phyloP scores from a whole-genome alignment of 2,797 vertebrate species.

The Muscicapa comitata region DNA sequence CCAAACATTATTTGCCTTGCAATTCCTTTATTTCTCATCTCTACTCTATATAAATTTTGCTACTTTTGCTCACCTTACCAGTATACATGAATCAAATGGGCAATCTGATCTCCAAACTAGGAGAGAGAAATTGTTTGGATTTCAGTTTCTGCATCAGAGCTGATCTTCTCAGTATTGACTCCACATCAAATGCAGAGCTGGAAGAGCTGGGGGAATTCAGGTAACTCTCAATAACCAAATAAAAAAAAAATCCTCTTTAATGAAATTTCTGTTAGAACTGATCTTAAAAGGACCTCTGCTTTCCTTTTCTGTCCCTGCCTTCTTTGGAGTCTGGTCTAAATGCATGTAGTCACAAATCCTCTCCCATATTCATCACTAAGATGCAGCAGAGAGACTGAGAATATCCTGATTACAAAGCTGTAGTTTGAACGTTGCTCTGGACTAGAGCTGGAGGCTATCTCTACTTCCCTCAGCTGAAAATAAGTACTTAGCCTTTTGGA shows the following conservation, averaged over 20 bases:
- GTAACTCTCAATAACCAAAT: not conserved
- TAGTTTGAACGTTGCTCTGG: not conserved
- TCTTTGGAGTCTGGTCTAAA: not conserved
- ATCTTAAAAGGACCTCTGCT: not conserved
- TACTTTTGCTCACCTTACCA: not conserved
- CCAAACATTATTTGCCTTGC: not conserved
- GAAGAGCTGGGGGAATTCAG: not conserved
- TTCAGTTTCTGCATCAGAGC: not conserved
- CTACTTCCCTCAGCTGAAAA: not conserved
- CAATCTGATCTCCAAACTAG: not conserved
- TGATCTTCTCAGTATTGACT: not conserved
- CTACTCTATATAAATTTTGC: not conserved
- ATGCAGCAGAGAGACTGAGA: not conserved
- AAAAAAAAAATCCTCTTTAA: not conserved
- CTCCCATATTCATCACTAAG: not conserved
- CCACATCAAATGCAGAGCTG: not conserved
- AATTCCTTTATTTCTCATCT: not conserved
- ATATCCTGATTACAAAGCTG: not conserved
- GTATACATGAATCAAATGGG: not conserved
- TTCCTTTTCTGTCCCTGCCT: not conserved
- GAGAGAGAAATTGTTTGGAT: not conserved
- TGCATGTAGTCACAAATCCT: not conserved
- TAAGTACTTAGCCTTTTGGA: slow-evolving; percentile 21
- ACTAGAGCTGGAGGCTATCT: not conserved
- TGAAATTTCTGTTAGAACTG: not conserved